Evolutionary conservation across 2,888 invertebrate species (phyloP).

Genomic region (Tetropium fuscum): DNA sequence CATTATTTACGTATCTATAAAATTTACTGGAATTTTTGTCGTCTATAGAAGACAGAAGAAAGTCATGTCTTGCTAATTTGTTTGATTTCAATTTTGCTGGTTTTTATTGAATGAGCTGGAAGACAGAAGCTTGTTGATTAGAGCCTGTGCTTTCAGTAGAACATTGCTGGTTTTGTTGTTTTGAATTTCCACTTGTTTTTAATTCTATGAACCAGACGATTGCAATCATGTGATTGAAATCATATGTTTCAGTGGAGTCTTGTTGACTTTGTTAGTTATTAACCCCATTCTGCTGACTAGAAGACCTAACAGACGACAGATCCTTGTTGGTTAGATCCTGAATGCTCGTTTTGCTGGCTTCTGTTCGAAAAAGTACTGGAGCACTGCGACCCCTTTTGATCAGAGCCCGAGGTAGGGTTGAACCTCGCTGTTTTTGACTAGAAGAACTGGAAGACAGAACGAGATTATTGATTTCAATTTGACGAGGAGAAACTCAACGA

Average conservation of each 20-base stretch:
- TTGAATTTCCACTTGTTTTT: too few species aligned
- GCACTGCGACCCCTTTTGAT: conserved; percentile 31
- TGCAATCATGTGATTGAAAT: conserved; percentile 34
- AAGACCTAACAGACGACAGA: conserved; percentile 11
- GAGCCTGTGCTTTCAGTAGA: too few species aligned
- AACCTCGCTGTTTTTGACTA: conserved; percentile 39
- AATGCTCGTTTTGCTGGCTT: conserved; percentile 35
- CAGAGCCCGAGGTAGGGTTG: conserved; percentile 19
- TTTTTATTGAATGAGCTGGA: conserved; percentile 1
- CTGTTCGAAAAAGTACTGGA: conserved; percentile 11
- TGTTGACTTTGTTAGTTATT: conserved; percentile 33
- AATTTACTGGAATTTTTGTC: conserved; percentile 78
- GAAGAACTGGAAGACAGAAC: conserved; percentile 26
- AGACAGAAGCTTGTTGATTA: too few species aligned
- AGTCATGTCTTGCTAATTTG: conserved; percentile 28
- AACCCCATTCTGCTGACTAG: conserved; percentile 36
- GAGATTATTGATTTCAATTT: conserved; percentile 28
- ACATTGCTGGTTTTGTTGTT: too few species aligned
- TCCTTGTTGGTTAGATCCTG: conserved; percentile 33
- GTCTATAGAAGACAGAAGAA: conserved; percentile 65
- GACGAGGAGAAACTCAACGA: conserved; percentile 28
- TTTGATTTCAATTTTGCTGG: conserved; percentile 30
- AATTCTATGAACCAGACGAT: conserved; percentile 27
- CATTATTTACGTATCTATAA: conserved; percentile 79
- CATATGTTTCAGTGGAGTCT: too few species aligned